Evolutionary conservation across 2,113 vertebrate genomes (phyloP).

Genomic region (Chiloscyllium plagiosum): DNA sequence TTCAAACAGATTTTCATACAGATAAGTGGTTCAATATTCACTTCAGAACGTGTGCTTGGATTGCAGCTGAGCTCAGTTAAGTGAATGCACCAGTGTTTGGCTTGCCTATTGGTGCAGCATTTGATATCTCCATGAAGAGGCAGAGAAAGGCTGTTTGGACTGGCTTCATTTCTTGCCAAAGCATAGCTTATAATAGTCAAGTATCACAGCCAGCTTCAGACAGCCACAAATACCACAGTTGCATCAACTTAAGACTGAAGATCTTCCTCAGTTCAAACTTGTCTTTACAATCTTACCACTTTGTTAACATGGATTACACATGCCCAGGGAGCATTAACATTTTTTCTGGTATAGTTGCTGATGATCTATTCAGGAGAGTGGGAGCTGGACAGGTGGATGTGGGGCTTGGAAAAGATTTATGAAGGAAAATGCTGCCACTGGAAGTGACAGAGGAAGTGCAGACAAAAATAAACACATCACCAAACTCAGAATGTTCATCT

Average conservation of each 20-base stretch:
- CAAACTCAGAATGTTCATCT: not conserved
- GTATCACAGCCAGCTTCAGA: not conserved
- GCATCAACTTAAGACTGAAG: not conserved
- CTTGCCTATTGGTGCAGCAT: not conserved
- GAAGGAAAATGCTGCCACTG: not conserved
- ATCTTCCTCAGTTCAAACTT: not conserved
- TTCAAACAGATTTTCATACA: slow-evolving; percentile 19
- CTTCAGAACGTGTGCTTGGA: not conserved
- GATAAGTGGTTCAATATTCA: not conserved
- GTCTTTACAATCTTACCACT: not conserved
- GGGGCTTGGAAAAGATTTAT: not conserved
- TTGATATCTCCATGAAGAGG: not conserved
- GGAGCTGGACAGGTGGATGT: not conserved
- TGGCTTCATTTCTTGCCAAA: not conserved
- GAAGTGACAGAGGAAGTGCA: no score
- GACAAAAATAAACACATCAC: no score
- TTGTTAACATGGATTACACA: not conserved
- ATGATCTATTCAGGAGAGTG: not conserved
- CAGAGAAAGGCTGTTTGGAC: not conserved
- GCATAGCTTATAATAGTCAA: not conserved
- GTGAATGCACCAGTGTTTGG: not conserved
- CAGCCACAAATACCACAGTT: not conserved
- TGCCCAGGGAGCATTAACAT: not conserved
- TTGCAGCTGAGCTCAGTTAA: not conserved
- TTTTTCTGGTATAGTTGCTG: not conserved